Base-by-base conservation (phyloP, 1,140 invertebrate genomes). In the Lethrus apterus region DNA sequence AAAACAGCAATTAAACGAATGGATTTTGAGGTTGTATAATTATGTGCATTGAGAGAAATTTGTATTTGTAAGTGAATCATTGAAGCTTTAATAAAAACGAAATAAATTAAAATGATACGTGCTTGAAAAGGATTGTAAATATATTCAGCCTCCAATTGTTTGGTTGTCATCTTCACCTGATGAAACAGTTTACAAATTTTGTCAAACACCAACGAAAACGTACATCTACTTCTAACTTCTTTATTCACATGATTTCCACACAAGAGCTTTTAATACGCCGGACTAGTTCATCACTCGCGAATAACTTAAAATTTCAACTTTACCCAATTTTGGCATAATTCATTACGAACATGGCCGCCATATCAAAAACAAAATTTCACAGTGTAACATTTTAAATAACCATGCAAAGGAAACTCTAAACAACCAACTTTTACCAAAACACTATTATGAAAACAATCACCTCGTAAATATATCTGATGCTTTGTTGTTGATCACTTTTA, bases 321-420 rank as follows among this genome's bases (percentile, higher is more conserved):
- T 46, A 48, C 46, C 43, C 49, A 56, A 52, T 55, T 58, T 58
- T 48, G 40, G 21, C 50, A 58, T 46, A 43, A 52, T 51, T 43
- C 51, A 53, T 51, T 54, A 44, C 33, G 46, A 63, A 63, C 53
- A 63, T 63, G 61, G 61, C 61, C 50, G 59, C 59, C 61, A 62
- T 60, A 52, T 51, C 57, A n/a, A 62, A 60, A 57, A 51, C 44
- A 43, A 46, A 62, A 56, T 54, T 59, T 58, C 38, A 60, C 56
- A 51, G 10, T 17, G 40, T 31, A 52, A 49, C 54, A 36, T 9
- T 41, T 58, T 52, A 60, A 55, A 55, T 53, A 57, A 54, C 55
- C 59, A 63, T 62, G 58, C 59, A 52, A 60, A 52, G n/a, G n/a
- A 55, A 60, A 46, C 49, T 57, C 54, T 63, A 63, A 55, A 57